Conservation (phyloP, 2,113 vertebrate species). For the Callipepla californica region DNA sequence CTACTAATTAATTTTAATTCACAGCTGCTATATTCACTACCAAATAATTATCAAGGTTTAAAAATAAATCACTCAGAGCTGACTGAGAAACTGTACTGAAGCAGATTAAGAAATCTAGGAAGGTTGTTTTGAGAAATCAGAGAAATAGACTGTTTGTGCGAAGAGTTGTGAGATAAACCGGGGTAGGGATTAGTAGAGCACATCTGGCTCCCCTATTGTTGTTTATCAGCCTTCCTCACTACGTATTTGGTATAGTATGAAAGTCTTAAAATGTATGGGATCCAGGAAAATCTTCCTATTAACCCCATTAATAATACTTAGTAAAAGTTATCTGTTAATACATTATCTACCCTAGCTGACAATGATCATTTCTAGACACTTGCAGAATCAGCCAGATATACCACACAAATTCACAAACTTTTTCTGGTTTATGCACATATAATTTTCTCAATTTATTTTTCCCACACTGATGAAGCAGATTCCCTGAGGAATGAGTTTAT, state of each 20-base stretch:
- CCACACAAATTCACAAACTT: neutral
- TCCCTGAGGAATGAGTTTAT: neutral
- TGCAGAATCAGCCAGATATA: neutral
- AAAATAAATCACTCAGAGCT: neutral
- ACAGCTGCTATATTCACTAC: neutral
- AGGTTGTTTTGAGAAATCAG: neutral
- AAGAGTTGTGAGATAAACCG: neutral
- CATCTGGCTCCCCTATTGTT: neutral
- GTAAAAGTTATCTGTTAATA: neutral
- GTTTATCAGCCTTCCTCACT: neutral
- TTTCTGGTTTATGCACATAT: neutral
- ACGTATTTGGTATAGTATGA: accelerated
- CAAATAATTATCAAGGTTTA: neutral
- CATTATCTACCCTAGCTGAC: neutral
- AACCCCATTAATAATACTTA: neutral
- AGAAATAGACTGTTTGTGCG: neutral
- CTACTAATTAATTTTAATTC: neutral
- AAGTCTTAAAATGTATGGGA: neutral
- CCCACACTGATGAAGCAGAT: neutral
- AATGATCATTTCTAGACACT: neutral
- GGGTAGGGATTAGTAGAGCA: neutral
- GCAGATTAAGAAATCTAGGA: neutral
- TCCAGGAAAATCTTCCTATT: neutral
- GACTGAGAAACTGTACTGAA: neutral
- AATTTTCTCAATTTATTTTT: neutral